Conservation (phyloP, 2,113 vertebrate species). For the Oxyruncus cristatus region DNA sequence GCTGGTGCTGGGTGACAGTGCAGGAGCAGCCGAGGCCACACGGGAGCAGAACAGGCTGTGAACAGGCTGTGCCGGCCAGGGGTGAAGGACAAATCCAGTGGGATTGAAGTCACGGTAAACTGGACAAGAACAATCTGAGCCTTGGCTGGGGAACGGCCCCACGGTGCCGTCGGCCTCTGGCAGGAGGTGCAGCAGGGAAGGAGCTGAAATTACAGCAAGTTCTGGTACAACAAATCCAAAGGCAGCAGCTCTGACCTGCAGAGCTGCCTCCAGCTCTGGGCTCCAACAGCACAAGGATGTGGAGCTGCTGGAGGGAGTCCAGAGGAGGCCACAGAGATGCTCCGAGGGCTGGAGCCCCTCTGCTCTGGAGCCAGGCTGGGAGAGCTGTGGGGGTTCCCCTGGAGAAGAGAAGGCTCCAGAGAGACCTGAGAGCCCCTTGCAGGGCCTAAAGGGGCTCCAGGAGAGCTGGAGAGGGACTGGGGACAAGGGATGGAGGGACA, state of each 20-base stretch:
- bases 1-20: neutral
- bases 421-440: neutral
- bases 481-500: neutral
- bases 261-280: neutral
- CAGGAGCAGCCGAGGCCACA: neutral
- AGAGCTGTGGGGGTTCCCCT: neutral
- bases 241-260: neutral
- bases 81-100: neutral
- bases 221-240: neutral
- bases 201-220: neutral
- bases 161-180: rapidly evolving
- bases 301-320: neutral
- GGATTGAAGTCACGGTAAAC: neutral
- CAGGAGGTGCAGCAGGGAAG: neutral
- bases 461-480: neutral
- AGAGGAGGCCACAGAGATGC: neutral
- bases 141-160: neutral
- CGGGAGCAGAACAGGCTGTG: neutral
- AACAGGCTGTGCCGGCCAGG: neutral
- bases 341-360: neutral
- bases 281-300: neutral
- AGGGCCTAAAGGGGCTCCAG: neutral
- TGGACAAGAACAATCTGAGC: neutral
- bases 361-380: neutral
- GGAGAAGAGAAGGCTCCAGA: neutral